Percentiles rank a stretch among this genome's conserved stretches.
phyloP scores from a whole-genome alignment of 2,888 invertebrate genomes.

The Formica aserva region DNA sequence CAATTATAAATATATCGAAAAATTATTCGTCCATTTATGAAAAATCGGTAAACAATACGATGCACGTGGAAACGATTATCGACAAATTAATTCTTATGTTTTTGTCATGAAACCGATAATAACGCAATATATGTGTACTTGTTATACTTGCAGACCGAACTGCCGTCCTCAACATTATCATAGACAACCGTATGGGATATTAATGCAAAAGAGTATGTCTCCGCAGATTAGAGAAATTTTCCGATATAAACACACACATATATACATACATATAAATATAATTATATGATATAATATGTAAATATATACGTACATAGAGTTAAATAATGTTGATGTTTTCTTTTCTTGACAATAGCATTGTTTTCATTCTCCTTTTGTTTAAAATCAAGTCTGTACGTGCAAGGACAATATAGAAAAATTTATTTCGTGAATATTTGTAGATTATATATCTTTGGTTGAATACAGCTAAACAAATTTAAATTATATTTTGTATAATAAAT shows the following conservation, averaged over 20 bases:
- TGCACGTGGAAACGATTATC: conserved; percentile 30
- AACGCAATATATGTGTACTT: conserved; percentile 71
- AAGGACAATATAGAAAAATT: conserved; percentile 31
- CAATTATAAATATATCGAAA: not conserved
- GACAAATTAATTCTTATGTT: conserved; percentile 41
- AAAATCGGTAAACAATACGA: not conserved
- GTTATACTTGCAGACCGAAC: conserved; percentile 81
- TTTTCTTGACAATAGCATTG: conserved; percentile 65
- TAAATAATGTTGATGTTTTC: conserved; percentile 55
- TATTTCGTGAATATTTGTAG: conserved; percentile 10
- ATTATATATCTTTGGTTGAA: conserved; percentile 8
- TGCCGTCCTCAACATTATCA: conserved; percentile 82
- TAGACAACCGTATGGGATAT: conserved; percentile 82
- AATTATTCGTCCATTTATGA: not conserved
- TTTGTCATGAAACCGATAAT: conserved; percentile 57
- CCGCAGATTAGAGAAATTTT: conserved; percentile 64
- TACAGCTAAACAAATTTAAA: conserved; percentile 6
- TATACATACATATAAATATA: conserved; percentile 50
- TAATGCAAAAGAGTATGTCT: conserved; percentile 73
- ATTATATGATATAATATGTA: conserved; percentile 54
- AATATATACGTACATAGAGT: conserved; percentile 55
- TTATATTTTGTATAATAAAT: conserved; percentile 26
- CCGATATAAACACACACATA: conserved; percentile 53
- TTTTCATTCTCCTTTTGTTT: conserved; percentile 33
- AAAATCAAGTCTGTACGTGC: conserved; percentile 62